Conservation (phyloP, 37 sponge, comb jelly and placozoan species). For the Mnemiopsis leidyi region DNA sequence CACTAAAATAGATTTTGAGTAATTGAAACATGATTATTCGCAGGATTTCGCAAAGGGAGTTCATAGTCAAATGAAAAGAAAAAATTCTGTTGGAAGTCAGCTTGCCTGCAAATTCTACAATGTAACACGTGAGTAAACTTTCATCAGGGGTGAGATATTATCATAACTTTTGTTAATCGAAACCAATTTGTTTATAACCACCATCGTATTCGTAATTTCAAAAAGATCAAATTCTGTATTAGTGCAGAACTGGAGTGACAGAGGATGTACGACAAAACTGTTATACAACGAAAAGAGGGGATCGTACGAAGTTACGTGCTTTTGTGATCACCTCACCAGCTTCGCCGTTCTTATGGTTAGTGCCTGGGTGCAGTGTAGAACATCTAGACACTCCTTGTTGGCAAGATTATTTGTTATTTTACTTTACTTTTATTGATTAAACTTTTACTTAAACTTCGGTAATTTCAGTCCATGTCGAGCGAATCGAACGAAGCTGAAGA, state of each 20-base stretch:
- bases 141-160: too few species aligned
- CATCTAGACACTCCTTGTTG: too few species aligned
- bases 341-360: neutral
- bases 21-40: too few species aligned
- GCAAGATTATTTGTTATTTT: too few species aligned
- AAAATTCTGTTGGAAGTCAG: neutral
- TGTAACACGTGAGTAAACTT: neutral
- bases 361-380: too few species aligned
- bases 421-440: neutral
- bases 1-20: too few species aligned
- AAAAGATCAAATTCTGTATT: too few species aligned
- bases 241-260: neutral
- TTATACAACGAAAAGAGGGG: neutral
- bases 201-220: too few species aligned
- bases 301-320: neutral
- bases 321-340: neutral
- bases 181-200: too few species aligned
- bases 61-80: neutral
- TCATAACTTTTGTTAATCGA: too few species aligned
- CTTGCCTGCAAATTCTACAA: neutral
- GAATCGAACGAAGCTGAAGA: slow-evolving; percentile 6
- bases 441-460: neutral
- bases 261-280: neutral
- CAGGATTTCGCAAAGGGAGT: neutral
- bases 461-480: slow-evolving; percentile 30